phyloP scores from a whole-genome alignment of 2,888 invertebrate species.

The Lithosia quadra region DNA sequence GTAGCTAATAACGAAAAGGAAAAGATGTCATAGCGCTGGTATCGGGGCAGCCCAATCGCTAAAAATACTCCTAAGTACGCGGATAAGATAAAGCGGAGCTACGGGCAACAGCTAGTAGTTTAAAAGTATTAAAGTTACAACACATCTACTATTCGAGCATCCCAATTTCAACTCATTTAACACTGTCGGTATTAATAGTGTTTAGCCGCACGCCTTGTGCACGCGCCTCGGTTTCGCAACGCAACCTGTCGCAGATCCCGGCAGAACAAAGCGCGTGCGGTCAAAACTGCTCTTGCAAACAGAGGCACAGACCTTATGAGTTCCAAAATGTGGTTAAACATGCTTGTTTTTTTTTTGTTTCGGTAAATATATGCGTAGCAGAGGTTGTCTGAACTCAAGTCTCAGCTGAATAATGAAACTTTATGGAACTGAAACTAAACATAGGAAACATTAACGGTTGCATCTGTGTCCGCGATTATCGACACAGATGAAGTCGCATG shows the following conservation, averaged over 20 bases:
- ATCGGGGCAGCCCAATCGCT: too few relatives aligned
- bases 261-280: not conserved
- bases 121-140: conserved; percentile 7
- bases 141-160: not conserved
- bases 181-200: conserved; percentile 54
- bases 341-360: too few relatives aligned
- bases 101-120: not conserved
- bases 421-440: not conserved
- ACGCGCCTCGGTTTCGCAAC: conserved; percentile 55
- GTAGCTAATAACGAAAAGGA: too few relatives aligned
- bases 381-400: too few relatives aligned
- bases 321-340: too few relatives aligned
- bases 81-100: too few relatives aligned
- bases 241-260: conserved; percentile 53
- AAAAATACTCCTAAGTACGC: too few relatives aligned
- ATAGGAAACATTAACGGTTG: not conserved
- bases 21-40: too few relatives aligned
- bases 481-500: not conserved
- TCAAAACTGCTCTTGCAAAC: conserved; percentile 13
- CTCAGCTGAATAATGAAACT: too few relatives aligned
- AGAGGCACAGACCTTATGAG: not conserved
- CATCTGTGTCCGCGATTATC: not conserved
- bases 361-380: too few relatives aligned
- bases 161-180: conserved; percentile 44
- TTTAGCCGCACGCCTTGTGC: conserved; percentile 40